Conservation (phyloP, 2,113 vertebrate genomes). For the Turdus rufiventris region DNA sequence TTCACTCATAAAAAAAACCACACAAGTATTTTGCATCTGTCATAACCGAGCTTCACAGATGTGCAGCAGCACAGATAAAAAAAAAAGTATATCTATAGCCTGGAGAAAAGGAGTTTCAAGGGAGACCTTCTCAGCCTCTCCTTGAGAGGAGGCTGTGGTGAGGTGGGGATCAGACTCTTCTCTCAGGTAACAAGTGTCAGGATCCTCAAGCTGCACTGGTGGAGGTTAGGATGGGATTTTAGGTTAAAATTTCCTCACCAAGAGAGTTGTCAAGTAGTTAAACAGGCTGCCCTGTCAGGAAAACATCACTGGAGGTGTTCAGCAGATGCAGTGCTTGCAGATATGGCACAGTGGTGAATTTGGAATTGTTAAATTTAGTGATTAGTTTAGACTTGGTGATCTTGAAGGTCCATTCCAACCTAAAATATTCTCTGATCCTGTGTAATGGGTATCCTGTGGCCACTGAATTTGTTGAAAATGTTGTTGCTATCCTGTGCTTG, state of each 20-base stretch:
- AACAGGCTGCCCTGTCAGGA: not conserved
- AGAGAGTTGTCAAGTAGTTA: not conserved
- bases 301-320: not conserved
- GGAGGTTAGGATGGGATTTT: not conserved
- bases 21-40: conserved; percentile 53
- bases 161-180: not conserved
- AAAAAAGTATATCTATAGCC: not conserved
- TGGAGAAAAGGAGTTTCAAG: not conserved
- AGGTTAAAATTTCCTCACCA: not conserved
- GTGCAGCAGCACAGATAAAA: not conserved
- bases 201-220: not conserved
- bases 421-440: not conserved
- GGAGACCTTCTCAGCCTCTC: not conserved
- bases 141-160: not conserved
- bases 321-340: not conserved
- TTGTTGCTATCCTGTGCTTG: not conserved
- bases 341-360: not conserved
- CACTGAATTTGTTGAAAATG: not conserved
- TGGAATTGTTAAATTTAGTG: not conserved
- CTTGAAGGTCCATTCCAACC: not conserved
- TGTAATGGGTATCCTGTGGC: not conserved
- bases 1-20: conserved; percentile 43
- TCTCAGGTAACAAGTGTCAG: not conserved
- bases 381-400: not conserved
- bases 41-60: not conserved